Evolutionary conservation across 2,888 invertebrate genomes (phyloP).

Genomic region (Hetaerina titia): DNA sequence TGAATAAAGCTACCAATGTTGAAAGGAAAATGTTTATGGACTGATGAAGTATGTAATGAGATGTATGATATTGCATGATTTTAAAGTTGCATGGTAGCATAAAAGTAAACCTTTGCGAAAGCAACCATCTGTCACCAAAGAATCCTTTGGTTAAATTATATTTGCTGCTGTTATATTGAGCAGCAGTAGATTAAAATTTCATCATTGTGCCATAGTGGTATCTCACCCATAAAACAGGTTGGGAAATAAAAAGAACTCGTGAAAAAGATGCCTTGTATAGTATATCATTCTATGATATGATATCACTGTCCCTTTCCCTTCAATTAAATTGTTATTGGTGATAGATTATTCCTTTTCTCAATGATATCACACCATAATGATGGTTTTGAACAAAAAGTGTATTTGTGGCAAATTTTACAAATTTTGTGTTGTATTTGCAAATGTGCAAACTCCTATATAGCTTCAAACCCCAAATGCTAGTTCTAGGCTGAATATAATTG

Average conservation of each 20-base stretch:
- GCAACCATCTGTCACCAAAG: conserved; percentile 3
- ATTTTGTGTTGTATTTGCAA: not conserved
- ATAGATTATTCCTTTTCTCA: not conserved
- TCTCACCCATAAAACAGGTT: not conserved
- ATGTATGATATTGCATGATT: not conserved
- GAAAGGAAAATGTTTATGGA: not conserved
- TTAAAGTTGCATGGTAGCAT: not conserved
- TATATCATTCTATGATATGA: not conserved
- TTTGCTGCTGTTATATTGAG: not conserved
- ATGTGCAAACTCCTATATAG: no score
- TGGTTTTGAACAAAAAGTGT: not conserved
- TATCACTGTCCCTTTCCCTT: no score
- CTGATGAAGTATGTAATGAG: conserved; percentile 3
- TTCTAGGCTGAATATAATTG: no score
- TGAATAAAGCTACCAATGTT: not conserved
- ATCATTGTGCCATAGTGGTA: not conserved
- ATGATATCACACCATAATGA: not conserved
- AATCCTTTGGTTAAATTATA: not conserved
- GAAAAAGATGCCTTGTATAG: not conserved
- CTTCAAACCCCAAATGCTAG: no score
- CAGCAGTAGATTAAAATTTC: not conserved
- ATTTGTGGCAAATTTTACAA: not conserved
- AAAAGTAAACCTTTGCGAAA: not conserved
- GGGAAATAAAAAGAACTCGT: not conserved
- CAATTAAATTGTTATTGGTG: not conserved